These are phyloP conservation scores for Eumerus sabulonum DNA, from an alignment of 2,888 invertebrate genomes.

Conservation along the genomic window DNA sequence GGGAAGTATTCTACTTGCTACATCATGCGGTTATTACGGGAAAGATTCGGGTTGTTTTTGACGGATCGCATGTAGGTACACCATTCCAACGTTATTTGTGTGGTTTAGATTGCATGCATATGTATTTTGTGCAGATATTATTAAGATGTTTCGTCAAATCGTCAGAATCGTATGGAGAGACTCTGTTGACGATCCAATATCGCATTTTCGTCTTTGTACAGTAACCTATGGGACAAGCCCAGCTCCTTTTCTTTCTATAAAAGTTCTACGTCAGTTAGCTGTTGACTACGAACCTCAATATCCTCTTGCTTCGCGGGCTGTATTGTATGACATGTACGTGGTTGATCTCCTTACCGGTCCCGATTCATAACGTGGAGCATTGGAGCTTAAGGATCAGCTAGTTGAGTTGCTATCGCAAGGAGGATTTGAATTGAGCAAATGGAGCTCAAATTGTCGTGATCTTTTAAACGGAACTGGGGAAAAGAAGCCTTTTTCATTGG, in stretches of 20 bases:
- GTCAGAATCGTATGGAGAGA: constrained; percentile 54
- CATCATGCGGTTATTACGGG: constrained; percentile 63
- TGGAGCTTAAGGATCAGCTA: constrained; percentile 15
- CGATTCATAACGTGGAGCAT: constrained; percentile 10
- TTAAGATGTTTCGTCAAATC: constrained; percentile 59
- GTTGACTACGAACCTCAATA: constrained; percentile 26
- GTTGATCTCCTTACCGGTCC: constrained; percentile 57
- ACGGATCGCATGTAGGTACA: constrained; percentile 59
- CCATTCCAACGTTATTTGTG: constrained; percentile 56
- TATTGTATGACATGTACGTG: too few species aligned
- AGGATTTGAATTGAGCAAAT: constrained; percentile 11
- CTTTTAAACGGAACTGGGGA: neutral
- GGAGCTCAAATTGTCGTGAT: neutral
- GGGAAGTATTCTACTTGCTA: constrained; percentile 52
- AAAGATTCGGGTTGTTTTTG: constrained; percentile 66
- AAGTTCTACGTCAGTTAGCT: constrained; percentile 47
- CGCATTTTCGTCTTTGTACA: constrained; percentile 52
- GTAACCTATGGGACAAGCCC: constrained; percentile 22
- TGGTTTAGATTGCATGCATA: constrained; percentile 24
- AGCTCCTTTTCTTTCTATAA: constrained; percentile 60
- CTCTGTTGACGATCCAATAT: constrained; percentile 5
- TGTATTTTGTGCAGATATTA: constrained; percentile 41
- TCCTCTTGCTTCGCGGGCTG: constrained; percentile 37
- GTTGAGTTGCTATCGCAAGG: constrained; percentile 13
- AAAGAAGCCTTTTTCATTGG: too few species aligned